Evolutionary conservation across 2,888 invertebrate species (phyloP), one percentile per base, ranked within the genome.

Genomic region (Heliconius charithonia): DNA sequence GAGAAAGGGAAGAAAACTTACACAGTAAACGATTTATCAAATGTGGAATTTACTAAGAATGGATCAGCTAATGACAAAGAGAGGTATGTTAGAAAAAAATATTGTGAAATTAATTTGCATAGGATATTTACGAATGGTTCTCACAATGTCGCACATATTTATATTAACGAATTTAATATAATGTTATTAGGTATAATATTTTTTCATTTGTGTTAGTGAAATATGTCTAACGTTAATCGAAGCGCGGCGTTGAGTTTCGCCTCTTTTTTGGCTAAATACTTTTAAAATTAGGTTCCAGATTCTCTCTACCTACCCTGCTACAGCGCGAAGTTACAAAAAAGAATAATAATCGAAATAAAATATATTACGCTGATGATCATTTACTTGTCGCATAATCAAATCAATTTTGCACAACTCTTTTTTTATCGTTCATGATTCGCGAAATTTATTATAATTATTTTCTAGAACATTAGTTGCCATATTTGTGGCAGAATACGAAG

Each of bases 21-120:
- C 29, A 80, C 75, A 51, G 77, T 85, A 25, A 85, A 82, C 45
- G 83, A 85, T 81, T 79, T 85, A 51, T 80, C 83, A 4, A 78
- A 83, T 41, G 83, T 83, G 45, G 76, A 85, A 74, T 83, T 85
- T 45, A 82, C 83, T 0, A 82, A 83, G 77, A 83, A 83, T 72
- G 82, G 67, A 70, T 29, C 67, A 4, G 69, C 63, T 22, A 81
- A 78, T 19, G 83, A 84, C 45, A 83, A 83, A 80, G 82, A 81
- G 41, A 83, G 81, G 85, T 85, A 79, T 81, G 81, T 81, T 62
- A 32, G 27, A 75, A 22, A 37, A 67, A 37, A 13, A 37, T 41
- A 67, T 67, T 67, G 22, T 25, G 7, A 37, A 41, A n/a, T 41
- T 67, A 25, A 25, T n/a, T 2, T 37, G 37, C 1, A 13, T n/a